Conservation (phyloP, 2,113 vertebrate species). For the Dolichotis patagonum region DNA sequence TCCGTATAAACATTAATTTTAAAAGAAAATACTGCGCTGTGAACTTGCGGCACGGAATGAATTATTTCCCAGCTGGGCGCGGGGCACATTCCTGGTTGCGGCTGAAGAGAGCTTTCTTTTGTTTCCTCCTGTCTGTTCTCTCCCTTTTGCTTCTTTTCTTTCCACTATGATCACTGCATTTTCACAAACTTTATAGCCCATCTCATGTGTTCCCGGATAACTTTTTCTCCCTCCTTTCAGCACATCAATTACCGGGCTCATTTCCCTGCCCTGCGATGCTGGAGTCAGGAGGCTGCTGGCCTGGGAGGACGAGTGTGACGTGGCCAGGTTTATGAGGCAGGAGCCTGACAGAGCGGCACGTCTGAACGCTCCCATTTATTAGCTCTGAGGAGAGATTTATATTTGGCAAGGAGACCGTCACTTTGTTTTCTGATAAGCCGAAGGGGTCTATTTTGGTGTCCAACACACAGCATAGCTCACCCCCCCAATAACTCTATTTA, state of each 20-base stretch:
- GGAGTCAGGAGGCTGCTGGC: slow-evolving; percentile 83
- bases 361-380: slow-evolving; percentile 87
- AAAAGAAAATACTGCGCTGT: slow-evolving; percentile 35
- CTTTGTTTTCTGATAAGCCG: slow-evolving; percentile 86
- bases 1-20: slow-evolving; percentile 68
- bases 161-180: slow-evolving; percentile 83
- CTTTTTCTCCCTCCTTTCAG: slow-evolving; percentile 84
- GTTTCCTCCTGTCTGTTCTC: neutral
- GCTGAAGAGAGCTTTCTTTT: slow-evolving; percentile 33
- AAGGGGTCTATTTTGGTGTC: slow-evolving; percentile 83
- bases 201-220: slow-evolving; percentile 89
- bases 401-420: slow-evolving; percentile 86
- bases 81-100: slow-evolving; percentile 65
- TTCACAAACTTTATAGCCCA: slow-evolving; percentile 90
- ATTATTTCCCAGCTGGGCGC: slow-evolving; percentile 79
- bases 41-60: slow-evolving; percentile 70
- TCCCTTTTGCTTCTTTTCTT: neutral
- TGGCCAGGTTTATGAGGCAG: slow-evolving; percentile 79
- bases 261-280: slow-evolving; percentile 75
- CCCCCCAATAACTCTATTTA: slow-evolving; percentile 86
- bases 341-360: slow-evolving; percentile 85
- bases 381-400: slow-evolving; percentile 86
- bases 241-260: slow-evolving; percentile 85
- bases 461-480: slow-evolving; percentile 74
- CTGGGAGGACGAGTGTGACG: too few species aligned